A percentile compares a stretch with the other conserved stretches of the same genome.
These are phyloP conservation scores for Sphaerodactylus townsendi DNA, from an alignment of 2,113 vertebrate species.

Conservation along the genomic window DNA sequence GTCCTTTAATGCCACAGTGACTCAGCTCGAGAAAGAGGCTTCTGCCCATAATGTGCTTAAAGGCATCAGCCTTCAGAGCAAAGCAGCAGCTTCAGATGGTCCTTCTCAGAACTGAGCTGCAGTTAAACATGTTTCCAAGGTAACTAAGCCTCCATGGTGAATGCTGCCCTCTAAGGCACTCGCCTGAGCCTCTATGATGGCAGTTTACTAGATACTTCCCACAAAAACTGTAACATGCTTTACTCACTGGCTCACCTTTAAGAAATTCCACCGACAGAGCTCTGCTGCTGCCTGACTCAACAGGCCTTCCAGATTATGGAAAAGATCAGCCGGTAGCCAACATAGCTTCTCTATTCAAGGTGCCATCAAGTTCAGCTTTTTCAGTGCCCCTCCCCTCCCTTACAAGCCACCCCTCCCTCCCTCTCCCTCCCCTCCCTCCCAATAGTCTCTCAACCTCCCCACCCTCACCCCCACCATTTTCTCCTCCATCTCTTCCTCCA, in stretches of 20 bases:
- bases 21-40: conserved; percentile 15
- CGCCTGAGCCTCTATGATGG: conserved; percentile 30
- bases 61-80: conserved; percentile 33
- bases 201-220: background rate
- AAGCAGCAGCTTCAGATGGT: conserved; percentile 54
- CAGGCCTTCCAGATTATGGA: background rate
- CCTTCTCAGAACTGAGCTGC: conserved; percentile 37
- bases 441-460: no score
- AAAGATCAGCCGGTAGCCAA: no score
- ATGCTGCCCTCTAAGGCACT: conserved; percentile 33
- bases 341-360: no score
- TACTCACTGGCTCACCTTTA: fast-evolving
- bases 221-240: background rate
- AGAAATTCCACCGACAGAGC: background rate
- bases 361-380: no score
- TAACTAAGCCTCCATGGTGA: conserved; percentile 59
- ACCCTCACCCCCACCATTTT: no score
- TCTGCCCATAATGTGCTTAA: conserved; percentile 10
- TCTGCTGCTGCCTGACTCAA: background rate
- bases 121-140: conserved; percentile 68
- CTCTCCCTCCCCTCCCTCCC: no score
- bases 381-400: no score
- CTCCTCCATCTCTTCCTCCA: no score
- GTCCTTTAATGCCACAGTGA: conserved; percentile 17
- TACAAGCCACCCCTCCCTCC: no score